Evolutionary conservation across 2,113 vertebrate genomes (phyloP), one percentile per base, ranked within the genome.

Genomic region (Rhabdornis inornatus): DNA sequence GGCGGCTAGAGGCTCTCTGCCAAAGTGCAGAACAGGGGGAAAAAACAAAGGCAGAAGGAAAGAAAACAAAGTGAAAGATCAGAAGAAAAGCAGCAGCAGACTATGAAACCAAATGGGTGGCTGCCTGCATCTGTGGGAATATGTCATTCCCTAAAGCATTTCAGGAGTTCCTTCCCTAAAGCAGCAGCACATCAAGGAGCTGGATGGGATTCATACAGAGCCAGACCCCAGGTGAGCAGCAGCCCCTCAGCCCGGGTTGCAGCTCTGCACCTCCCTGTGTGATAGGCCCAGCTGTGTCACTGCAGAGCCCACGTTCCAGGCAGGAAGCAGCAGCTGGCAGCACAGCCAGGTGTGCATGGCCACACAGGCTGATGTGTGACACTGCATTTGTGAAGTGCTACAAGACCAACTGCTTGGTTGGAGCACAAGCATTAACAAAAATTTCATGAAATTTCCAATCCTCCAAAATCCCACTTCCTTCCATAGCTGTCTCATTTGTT

Each of bases 191-290:
- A 45, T 16, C 6, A 11, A 20, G 24, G 15, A 19, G 8, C 24
- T 39, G 42, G 37, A 17, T 22, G 21, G n/a, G 44, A 64, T 40
- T 7, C 2, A 1, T 7, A 12, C 1, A 15, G 28, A 74, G 27
- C 3, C 59, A 66, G 65, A 40, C 1, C 9, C 17, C 77, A 24
- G 77, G 44, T 1, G 33, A 65, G 57, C 4, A 12, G 50, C 25
- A 27, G 59, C 13, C 11, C 21, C 22, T 18, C 27, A 39, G 69
- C 6, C 22, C 23, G 10, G 45, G 42, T 0, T 22, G 35, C 8
- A 2, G 70, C 76, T 45, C 30, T 40, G 35, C 52, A 17, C 3
- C 35, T 20, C 1, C 2, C 23, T 0, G 23, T 0, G 3, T 4
- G 47, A 18, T n/a, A 37, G 55, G 28, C 22, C 65, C 0, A 3